Evolutionary conservation across 2,888 invertebrate species (phyloP).

Genomic region (Hylaea fasciaria): DNA sequence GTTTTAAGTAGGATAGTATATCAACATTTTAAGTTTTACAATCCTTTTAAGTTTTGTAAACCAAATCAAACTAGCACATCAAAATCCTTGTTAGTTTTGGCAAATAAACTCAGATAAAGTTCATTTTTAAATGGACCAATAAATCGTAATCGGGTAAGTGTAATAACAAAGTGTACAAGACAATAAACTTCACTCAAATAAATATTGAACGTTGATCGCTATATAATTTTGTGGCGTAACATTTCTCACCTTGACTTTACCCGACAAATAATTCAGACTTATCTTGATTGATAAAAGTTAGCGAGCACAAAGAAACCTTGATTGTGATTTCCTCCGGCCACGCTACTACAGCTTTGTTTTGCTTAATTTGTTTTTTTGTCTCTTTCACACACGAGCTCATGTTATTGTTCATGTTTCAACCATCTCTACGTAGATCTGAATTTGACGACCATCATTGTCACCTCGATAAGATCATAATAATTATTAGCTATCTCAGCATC

Average conservation of each 20-base stretch:
- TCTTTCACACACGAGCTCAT: neutral
- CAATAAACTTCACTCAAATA: slow-evolving; percentile 1
- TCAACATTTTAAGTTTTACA: too few species aligned
- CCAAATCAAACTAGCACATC: too few species aligned
- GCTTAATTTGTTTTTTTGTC: neutral
- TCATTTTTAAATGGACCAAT: slow-evolving; percentile 1
- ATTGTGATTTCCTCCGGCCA: slow-evolving; percentile 16
- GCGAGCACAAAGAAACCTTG: slow-evolving; percentile 21
- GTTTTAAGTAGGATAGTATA: too few species aligned
- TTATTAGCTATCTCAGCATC: too few species aligned
- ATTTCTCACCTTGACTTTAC: slow-evolving; percentile 31
- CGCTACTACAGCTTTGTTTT: slow-evolving; percentile 9
- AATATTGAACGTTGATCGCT: slow-evolving; percentile 5
- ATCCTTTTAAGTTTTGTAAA: too few species aligned
- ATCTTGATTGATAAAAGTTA: slow-evolving; percentile 28
- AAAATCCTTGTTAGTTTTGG: too few species aligned
- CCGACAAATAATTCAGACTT: slow-evolving; percentile 19
- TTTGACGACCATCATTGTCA: too few species aligned
- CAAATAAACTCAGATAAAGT: neutral
- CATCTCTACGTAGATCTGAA: neutral
- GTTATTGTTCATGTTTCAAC: neutral
- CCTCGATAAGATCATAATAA: too few species aligned
- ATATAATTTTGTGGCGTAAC: slow-evolving; percentile 5
- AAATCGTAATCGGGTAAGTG: neutral
- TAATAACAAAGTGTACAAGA: neutral